Evolutionary conservation across 2,797 vertebrate species (phyloP).

Genomic region (Harpagifer antarcticus): DNA sequence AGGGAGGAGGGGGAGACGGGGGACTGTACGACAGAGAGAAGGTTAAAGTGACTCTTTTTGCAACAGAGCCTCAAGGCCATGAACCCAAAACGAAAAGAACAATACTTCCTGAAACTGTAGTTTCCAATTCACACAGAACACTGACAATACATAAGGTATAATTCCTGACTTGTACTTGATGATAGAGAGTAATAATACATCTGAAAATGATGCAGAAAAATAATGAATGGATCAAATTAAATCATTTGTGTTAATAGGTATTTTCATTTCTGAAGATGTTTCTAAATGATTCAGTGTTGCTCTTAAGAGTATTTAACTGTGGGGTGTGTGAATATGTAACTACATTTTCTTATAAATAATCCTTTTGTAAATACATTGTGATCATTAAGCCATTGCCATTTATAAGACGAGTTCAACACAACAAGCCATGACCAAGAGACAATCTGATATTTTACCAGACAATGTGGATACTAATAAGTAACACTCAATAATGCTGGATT

Average conservation of each 20-base stretch:
- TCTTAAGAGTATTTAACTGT: constrained; percentile 78
- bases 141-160: constrained; percentile 75
- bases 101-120: constrained; percentile 76
- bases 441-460: constrained; percentile 63
- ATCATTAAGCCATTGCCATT: constrained; percentile 68
- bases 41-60: constrained; percentile 59
- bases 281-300: constrained; percentile 76
- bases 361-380: constrained; percentile 82
- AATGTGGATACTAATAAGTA: constrained; percentile 66
- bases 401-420: constrained; percentile 61
- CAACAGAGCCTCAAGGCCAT: constrained; percentile 54
- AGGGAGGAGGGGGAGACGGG: constrained; percentile 30
- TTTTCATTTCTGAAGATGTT: constrained; percentile 78
- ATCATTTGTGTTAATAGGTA: constrained; percentile 72
- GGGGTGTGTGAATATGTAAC: constrained; percentile 83
- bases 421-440: constrained; percentile 59
- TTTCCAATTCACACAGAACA: constrained; percentile 77
- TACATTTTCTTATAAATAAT: constrained; percentile 78
- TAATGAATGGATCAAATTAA: constrained; percentile 59
- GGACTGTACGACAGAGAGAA: constrained; percentile 39
- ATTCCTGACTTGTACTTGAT: constrained; percentile 78
- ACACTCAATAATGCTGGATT: constrained; percentile 79
- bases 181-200: constrained; percentile 68
- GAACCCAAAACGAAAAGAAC: constrained; percentile 58
- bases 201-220: constrained; percentile 55